phyloP scores from a whole-genome alignment of 2,797 vertebrate genomes.

The Rachycentron canadum region DNA sequence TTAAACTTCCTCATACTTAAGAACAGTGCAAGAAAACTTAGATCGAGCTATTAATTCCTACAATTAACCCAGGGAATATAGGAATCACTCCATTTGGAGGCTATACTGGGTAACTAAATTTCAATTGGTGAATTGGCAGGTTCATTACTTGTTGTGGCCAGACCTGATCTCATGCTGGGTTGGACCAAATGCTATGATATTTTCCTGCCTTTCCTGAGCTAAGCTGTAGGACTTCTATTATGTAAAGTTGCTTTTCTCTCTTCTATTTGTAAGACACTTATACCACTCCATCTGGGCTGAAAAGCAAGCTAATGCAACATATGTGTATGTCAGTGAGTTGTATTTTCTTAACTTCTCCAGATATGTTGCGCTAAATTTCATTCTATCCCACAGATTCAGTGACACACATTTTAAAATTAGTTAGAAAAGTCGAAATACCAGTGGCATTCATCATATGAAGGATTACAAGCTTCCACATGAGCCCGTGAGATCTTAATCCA shows the following conservation, averaged over 20 bases:
- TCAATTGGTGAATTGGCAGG: no score
- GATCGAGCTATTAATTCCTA: neutral
- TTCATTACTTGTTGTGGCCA: no score
- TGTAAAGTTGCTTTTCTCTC: neutral
- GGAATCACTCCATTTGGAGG: no score
- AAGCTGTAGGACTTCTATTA: neutral
- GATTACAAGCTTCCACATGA: neutral
- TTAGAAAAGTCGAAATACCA: neutral
- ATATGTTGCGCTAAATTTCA: neutral
- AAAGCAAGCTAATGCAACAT: neutral
- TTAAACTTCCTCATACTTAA: neutral
- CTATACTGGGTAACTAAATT: no score
- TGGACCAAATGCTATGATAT: neutral
- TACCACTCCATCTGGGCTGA: neutral
- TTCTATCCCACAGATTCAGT: no score
- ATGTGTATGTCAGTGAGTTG: neutral
- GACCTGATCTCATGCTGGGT: no score
- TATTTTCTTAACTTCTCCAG: neutral
- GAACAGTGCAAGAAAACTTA: constrained; percentile 7
- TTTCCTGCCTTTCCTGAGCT: neutral
- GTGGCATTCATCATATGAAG: neutral
- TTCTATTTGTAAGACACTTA: neutral
- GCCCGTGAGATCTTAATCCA: neutral
- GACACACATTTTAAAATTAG: neutral
- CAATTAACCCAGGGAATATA: neutral